phyloP scores from a whole-genome alignment of 2,113 vertebrate species.

The Pycnonotus jocosus region DNA sequence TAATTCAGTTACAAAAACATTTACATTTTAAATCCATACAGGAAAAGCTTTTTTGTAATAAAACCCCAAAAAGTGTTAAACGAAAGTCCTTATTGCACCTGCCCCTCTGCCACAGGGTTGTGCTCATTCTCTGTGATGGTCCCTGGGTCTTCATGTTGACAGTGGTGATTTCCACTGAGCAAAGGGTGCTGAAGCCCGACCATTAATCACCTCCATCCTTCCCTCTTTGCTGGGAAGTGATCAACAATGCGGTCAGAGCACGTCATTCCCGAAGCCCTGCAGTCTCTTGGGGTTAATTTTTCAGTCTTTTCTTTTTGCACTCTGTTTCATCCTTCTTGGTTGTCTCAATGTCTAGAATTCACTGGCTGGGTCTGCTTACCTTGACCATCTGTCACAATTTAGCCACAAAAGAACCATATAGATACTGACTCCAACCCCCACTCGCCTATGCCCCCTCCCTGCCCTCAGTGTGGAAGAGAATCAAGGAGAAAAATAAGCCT shows the following conservation, averaged over 20 bases:
- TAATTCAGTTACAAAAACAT: neutral
- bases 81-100: neutral
- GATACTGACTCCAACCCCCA: neutral
- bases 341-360: neutral
- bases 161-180: neutral
- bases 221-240: neutral
- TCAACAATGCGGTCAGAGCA: neutral
- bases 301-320: neutral
- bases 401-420: neutral
- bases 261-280: neutral
- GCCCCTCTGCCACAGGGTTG: neutral
- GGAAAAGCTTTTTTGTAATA: neutral
- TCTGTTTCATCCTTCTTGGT: neutral
- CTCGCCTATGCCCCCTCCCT: accelerated
- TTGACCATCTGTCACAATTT: neutral
- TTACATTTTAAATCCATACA: neutral
- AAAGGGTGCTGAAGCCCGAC: neutral
- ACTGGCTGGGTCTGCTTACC: neutral
- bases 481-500: neutral
- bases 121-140: neutral
- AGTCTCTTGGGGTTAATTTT: neutral
- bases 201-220: neutral
- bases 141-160: neutral
- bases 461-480: neutral
- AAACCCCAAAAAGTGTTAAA: neutral